Base-by-base conservation (phyloP, 2,113 vertebrate genomes). In the Menidia beryllina region DNA sequence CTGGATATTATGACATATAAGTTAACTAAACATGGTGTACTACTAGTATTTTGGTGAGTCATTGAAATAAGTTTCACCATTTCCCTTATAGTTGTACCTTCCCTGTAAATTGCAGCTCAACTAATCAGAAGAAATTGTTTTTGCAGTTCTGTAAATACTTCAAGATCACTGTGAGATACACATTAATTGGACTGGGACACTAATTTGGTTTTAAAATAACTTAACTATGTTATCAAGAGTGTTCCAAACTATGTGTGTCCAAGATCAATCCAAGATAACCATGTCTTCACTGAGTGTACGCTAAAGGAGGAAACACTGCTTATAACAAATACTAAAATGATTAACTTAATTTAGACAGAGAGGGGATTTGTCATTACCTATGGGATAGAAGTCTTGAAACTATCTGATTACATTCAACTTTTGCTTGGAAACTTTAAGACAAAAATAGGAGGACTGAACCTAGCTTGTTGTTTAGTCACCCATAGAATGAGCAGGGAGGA, bases 381-480 rank as follows among this genome's bases (percentile, higher is more conserved):
- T 6, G 30, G 30, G 30, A 21, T 49, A 19, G 55, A 74, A 30
- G 49, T 30, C 21, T 1, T 23, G 21, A 19, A 48, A 23, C 23
- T 48, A 23, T 51, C 15, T 4, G 4, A 7, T 4, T 14, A 38
- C 21, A 17, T 47, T 25, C 13, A 30, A 23, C 17, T 15, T 70
- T 55, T 27, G 20, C 7, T 51, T 10, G 4, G 23, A 0, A 39
- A 62, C 5, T 1, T 72, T 25, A 34, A 15, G 51, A 61, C 27
- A 52, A 51, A 70, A 59, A 61, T 72, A 57, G 56, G 43, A 50
- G 8, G 0, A 41, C 19, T 50, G 51, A 53, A 65, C 65, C 61
- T 36, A 38, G 69, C 48, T 69, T 72, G 75, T 69, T 85, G 65
- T 82, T 53, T 69, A 79, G 82, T 80, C 85, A 82, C 66, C 77